Conservation (phyloP, 2,888 invertebrate species). For the Drosophila barbarae region DNA sequence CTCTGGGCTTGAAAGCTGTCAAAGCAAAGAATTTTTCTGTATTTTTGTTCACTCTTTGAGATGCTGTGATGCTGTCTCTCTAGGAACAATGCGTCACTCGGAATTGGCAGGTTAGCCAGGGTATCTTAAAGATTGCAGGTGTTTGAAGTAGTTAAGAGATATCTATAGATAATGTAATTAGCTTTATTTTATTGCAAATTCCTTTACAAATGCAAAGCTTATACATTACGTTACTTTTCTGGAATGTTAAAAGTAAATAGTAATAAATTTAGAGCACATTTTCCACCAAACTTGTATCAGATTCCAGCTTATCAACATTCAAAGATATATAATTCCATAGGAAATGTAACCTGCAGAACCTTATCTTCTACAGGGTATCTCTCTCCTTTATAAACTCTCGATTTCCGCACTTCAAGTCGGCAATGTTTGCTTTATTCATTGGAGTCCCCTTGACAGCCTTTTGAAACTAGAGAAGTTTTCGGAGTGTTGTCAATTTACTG, state of each 20-base stretch:
- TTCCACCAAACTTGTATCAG: background rate
- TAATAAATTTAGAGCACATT: background rate
- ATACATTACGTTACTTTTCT: no score
- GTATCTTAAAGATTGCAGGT: background rate
- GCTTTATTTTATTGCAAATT: no score
- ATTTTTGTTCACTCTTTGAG: conserved; percentile 20
- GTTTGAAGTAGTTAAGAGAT: background rate
- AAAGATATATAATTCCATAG: background rate
- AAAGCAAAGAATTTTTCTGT: conserved; percentile 38
- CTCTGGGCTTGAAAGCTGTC: conserved; percentile 41
- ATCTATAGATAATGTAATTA: background rate
- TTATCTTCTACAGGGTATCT: conserved; percentile 19
- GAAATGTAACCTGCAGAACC: no score
- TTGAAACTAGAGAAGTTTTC: conserved; percentile 14
- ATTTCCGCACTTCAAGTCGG: conserved; percentile 22
- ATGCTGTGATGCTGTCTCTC: conserved; percentile 5
- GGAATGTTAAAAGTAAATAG: background rate
- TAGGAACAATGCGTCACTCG: conserved; percentile 22
- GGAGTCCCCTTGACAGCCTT: conserved; percentile 14
- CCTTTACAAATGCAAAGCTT: background rate
- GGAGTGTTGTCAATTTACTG: conserved; percentile 13
- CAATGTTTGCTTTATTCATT: conserved; percentile 29
- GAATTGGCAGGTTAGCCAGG: conserved; percentile 4
- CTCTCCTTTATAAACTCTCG: conserved; percentile 1
- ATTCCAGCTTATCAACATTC: background rate